Evolutionary conservation across 2,888 invertebrate genomes (phyloP), one percentile per base, ranked within the genome.

Genomic region (Volucella inanis): DNA sequence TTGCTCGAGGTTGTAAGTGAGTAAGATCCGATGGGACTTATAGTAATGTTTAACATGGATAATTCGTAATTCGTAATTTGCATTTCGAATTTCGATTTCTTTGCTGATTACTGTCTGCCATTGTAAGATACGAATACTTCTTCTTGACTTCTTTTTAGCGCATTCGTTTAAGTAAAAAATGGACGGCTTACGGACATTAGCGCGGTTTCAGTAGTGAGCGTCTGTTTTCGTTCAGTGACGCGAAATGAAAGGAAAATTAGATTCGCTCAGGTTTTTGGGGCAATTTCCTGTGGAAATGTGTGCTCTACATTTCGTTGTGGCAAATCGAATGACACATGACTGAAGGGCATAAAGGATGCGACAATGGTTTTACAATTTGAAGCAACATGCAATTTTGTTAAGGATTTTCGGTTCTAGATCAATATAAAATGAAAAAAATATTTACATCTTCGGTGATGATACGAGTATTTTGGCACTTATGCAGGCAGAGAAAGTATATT

Each of bases 201-300:
- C 59, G 49, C 38, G 59, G 43, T 39, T 47, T 78, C 59, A 47
- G 67, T 68, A 14, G 31, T 31, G 31, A 39, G 67, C 18, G 65
- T 67, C 59, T 59, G 59, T 79, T 59, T 67, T 15, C 41, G 49
- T 64, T 52, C 54, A n/a, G 15, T 45, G 11, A 41, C 57, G 52
- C 22, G 80, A 57, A 75, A 76, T 54, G 77, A 72, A 82, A 67
- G 52, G 55, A 82, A 82, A 82, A 82, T 82, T 77, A 71, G 82
- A 72, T 67, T 47, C 65, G 65, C 72, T 71, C 64, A 55, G 65
- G 71, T 79, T 79, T 71, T 65, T 31, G 31, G 31, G 50, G 71
- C 38, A 38, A 65, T 71, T 59, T 71, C 65, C 62, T 57, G 65
- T 72, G 59, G 52, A 49, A 57, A 65, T 71, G 64, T 54, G 71